Evolutionary conservation across 2,113 vertebrate genomes (phyloP), one percentile per base, ranked within the genome.

Genomic region (Otolemur garnettii): DNA sequence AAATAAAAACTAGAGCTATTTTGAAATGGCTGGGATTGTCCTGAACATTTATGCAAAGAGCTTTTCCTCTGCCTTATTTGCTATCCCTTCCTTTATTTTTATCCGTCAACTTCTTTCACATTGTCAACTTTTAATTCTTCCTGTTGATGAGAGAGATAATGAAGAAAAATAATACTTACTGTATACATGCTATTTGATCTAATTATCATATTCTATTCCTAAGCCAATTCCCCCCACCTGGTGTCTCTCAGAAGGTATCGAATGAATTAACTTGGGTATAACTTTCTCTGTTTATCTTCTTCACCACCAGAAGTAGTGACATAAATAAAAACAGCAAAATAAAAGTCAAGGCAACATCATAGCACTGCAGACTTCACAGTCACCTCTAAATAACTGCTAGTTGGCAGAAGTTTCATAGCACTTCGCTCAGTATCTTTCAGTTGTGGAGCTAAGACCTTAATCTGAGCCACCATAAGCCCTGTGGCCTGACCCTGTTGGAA

Each of bases 81-180:
- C 22, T 71, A 1, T 62, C 50, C 77, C 12, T 79, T 42, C 26
- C 26, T 59, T 86, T 75, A 81, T 57, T 96, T 82, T 93, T 92
- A 78, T 38, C 33, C 45, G 28, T 53, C 24, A 90, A 33, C 15
- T 77, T 62, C 78, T 93, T 94, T 84, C 55, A 72, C 30, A 66
- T 57, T 42, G 24, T 88, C 38, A 69, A 62, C 55, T 93, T 96
- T 55, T 45, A 57, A 62, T 82, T 89, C 64, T 81, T 93, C 84
- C 50, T 64, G n/a, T 71, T 66, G 53, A 28, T 60, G 19, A 57
- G 3, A 35, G 22, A 64, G 64, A 3, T 93, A 18, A 22, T 28
- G 50, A 87, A 42, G 22, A 24, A 69, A 94, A 85, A 26, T 38
- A 21, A 64, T 66, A 89, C 53, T 86, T 74, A 45, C 35, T 90